Evolutionary conservation across 2,797 vertebrate species (phyloP).

Genomic region (Sphaeramia orbicularis): DNA sequence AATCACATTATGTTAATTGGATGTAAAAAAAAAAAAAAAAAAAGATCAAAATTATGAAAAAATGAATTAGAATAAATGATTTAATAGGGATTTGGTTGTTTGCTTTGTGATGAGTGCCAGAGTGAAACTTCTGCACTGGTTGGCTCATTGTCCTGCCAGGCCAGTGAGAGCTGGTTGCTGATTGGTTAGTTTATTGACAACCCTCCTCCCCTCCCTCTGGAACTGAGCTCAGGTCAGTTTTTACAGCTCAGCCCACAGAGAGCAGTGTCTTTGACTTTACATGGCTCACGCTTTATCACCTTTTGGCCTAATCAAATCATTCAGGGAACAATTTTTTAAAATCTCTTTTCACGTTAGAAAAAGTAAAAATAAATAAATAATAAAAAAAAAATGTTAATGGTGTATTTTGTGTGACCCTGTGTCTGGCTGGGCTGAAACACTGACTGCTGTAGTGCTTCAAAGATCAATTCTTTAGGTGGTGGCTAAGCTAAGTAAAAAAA

Average conservation of each 20-base stretch:
- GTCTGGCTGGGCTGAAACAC: constrained; percentile 73
- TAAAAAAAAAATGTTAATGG: too few relatives aligned
- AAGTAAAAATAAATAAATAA: too few relatives aligned
- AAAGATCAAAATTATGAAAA: too few relatives aligned
- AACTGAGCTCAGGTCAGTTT: constrained; percentile 80
- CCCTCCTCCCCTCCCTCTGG: constrained; percentile 72
- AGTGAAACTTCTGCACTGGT: constrained; percentile 64
- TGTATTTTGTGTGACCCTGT: constrained; percentile 38
- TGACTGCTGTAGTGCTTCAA: constrained; percentile 63
- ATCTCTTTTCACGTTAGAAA: too few relatives aligned
- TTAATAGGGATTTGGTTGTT: not conserved
- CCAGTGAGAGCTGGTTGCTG: constrained; percentile 64
- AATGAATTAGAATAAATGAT: not conserved
- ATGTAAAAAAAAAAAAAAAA: too few relatives aligned
- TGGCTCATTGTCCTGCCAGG: constrained; percentile 35
- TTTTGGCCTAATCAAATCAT: constrained; percentile 10
- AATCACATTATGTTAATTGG: too few relatives aligned
- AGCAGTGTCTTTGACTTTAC: constrained; percentile 15
- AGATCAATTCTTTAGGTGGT: constrained; percentile 46
- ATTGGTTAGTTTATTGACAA: constrained; percentile 65
- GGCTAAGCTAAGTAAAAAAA: too few relatives aligned
- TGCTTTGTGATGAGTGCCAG: constrained; percentile 54
- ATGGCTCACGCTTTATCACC: too few relatives aligned
- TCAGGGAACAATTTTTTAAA: constrained; percentile 7
- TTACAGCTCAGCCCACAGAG: constrained; percentile 70